A percentile compares a stretch with the other conserved stretches of the same genome.
Evolutionary conservation across 2,797 vertebrate genomes (phyloP).

Genomic region (Clarias platycephalus): DNA sequence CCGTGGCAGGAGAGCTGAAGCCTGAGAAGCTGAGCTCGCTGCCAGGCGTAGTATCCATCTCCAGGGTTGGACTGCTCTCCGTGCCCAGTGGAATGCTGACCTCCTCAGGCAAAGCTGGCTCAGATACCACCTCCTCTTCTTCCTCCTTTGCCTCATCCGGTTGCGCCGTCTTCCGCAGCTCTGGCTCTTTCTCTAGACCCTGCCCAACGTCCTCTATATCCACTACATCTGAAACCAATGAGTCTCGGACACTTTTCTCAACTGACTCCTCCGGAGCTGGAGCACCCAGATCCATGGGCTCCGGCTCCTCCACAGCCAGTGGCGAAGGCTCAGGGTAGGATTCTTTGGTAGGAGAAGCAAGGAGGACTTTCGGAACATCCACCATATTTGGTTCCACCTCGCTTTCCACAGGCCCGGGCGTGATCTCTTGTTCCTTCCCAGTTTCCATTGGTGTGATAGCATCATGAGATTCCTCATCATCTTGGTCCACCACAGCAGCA

Average conservation of each 20-base stretch:
- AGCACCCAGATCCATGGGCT: slow-evolving; percentile 47
- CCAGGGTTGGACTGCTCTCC: slow-evolving; percentile 64
- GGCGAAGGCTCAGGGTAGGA: slow-evolving; percentile 45
- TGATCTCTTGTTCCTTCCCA: slow-evolving; percentile 23
- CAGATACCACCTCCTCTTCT: slow-evolving; percentile 49
- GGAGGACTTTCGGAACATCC: slow-evolving; percentile 48
- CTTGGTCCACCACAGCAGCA: slow-evolving; percentile 33
- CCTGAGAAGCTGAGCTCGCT: slow-evolving; percentile 70
- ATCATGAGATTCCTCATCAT: slow-evolving; percentile 28
- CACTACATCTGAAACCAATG: slow-evolving; percentile 30
- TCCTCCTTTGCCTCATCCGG: slow-evolving; percentile 20
- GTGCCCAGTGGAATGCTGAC: slow-evolving; percentile 42
- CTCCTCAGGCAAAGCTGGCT: slow-evolving; percentile 50
- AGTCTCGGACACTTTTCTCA: not conserved
- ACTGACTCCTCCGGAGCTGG: slow-evolving; percentile 23
- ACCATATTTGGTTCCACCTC: slow-evolving; percentile 51
- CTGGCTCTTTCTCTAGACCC: slow-evolving; percentile 43
- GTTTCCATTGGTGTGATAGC: slow-evolving; percentile 17
- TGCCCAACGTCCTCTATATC: slow-evolving; percentile 2
- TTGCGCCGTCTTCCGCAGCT: slow-evolving; percentile 25
- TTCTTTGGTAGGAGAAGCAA: slow-evolving; percentile 51
- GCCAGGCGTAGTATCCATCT: slow-evolving; percentile 71
- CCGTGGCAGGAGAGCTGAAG: slow-evolving; percentile 63
- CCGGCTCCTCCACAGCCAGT: slow-evolving; percentile 40
- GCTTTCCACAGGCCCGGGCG: not conserved